phyloP scores from a whole-genome alignment of 2,888 invertebrate genomes.

The Ernsta delagoae region DNA sequence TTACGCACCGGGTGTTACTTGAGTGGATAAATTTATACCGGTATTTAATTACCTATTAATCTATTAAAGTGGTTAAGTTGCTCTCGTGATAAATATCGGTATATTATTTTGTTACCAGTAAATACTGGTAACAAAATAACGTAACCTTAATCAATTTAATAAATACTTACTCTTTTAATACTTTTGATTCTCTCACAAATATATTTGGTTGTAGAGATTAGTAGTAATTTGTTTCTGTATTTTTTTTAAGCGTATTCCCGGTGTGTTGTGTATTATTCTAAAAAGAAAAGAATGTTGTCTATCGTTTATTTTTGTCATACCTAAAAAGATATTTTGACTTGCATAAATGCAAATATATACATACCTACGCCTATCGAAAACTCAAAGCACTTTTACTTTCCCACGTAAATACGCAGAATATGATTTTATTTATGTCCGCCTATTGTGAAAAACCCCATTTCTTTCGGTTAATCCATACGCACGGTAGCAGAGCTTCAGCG shows the following conservation, averaged over 20 bases:
- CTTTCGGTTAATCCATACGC: constrained; percentile 16
- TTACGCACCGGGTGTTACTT: constrained; percentile 15
- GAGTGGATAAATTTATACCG: not conserved
- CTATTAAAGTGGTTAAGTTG: not conserved
- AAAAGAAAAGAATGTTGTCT: too few relatives aligned
- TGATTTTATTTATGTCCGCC: constrained; percentile 16
- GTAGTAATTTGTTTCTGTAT: too few relatives aligned
- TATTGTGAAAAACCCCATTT: constrained; percentile 10
- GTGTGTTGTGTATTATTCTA: too few relatives aligned
- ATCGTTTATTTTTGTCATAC: not conserved
- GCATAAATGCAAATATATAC: too few relatives aligned
- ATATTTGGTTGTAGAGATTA: too few relatives aligned
- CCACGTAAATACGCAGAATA: not conserved
- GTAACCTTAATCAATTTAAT: too few relatives aligned
- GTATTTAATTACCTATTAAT: constrained; percentile 3
- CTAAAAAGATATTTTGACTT: too few relatives aligned
- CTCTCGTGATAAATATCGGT: not conserved
- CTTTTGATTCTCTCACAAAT: too few relatives aligned
- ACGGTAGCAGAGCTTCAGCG: constrained; percentile 8
- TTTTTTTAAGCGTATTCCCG: too few relatives aligned
- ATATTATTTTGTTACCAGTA: too few relatives aligned
- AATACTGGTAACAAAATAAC: too few relatives aligned
- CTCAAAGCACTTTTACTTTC: not conserved
- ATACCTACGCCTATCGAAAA: not conserved
- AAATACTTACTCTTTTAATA: too few relatives aligned